Conservation (phyloP, 2,113 vertebrate genomes). For the Campylorhamphus procurvoides region DNA sequence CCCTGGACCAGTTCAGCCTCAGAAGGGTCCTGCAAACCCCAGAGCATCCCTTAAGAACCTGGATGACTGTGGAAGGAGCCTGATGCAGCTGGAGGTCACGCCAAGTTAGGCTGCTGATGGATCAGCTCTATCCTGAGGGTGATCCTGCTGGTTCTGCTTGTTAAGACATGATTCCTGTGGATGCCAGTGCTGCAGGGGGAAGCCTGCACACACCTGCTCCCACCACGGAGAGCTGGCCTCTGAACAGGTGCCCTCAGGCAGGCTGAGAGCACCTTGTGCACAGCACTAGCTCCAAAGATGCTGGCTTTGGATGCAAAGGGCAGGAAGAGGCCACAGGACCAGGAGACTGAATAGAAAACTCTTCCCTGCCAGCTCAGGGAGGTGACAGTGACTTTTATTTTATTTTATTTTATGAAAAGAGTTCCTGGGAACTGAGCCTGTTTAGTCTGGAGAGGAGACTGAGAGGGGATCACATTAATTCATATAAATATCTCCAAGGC, state of each 20-base stretch:
- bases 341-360: neutral
- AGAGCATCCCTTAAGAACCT: neutral
- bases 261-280: neutral
- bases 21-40: neutral
- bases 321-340: neutral
- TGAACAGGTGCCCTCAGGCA: neutral
- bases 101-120: neutral
- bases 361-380: neutral
- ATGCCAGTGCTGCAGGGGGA: neutral
- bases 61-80: neutral
- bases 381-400: neutral
- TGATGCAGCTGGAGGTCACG: neutral
- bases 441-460: neutral
- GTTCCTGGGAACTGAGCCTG: neutral
- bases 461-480: neutral
- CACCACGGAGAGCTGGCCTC: neutral
- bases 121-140: neutral
- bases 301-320: fast-evolving
- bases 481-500: neutral
- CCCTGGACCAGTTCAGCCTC: neutral
- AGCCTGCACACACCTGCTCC: neutral
- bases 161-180: fast-evolving
- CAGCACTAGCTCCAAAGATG: neutral
- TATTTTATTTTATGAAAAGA: neutral
- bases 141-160: neutral